Evolutionary conservation across 2,888 invertebrate species (phyloP), one percentile per base, ranked within the genome.

Genomic region (Galerucella pusilla): DNA sequence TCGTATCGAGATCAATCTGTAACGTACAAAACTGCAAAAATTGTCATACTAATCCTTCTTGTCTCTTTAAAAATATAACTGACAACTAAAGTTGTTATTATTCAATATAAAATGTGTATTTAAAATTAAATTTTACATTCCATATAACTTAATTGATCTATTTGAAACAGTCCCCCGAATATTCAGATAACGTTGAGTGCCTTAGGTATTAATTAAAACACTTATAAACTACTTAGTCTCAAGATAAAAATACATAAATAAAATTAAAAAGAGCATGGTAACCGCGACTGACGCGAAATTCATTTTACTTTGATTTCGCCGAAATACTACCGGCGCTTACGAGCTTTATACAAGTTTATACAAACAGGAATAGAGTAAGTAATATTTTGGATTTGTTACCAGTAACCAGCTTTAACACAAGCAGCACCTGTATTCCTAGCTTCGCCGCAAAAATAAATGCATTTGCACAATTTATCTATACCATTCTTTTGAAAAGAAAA

Each of bases 201-300:
- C 59, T 68, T 59, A 57, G 46, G 45, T 59, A 68, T 59, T 59
- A 59, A 68, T 68, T 59, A 68, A 68, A 59, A 45, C 68, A 68
- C 68, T 68, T 68, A 59, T 59, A 68, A 59, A 59, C 57, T 68
- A 68, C 59, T 68, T 68, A 68, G 59, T 46, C 68, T 68, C 16
- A 9, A 42, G 59, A 68, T 68, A 68, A 35, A 68, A 68, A 60
- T 16, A 64, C 64, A 46, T 64, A 64, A 64, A 64, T 61, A 61
- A 42, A 46, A 64, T 46, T 46, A n/a, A 11, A 1, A 35, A 61
- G 28, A 61, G 46, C 45, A 46, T 64, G 64, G 64, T 16, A 64
- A 64, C 20, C 45, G 42, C 12, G 11, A 46, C 11, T 64, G 20
- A 42, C 14, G 35, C 25, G 2, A 20, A 64, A 45, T 64, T 45